phyloP scores from a whole-genome alignment of 2,113 vertebrate genomes.

The Dromaius novaehollandiae region DNA sequence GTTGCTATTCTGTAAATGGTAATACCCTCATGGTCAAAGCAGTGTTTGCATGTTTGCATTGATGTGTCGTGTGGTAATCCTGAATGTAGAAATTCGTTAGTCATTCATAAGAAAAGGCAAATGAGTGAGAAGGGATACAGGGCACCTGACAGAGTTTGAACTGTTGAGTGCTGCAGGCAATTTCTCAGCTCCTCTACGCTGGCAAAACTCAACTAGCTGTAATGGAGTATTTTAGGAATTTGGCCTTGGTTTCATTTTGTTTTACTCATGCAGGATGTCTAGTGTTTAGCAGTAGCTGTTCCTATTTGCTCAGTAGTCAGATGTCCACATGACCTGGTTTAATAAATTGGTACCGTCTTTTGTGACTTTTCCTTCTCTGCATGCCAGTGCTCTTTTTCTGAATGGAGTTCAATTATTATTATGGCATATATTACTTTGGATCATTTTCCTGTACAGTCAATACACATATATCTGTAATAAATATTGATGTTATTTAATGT shows the following conservation, averaged over 20 bases:
- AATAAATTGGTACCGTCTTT: constrained; percentile 44
- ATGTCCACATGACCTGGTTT: constrained; percentile 11
- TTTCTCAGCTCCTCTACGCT: background rate
- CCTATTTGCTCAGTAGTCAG: constrained; percentile 19
- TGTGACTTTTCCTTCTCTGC: constrained; percentile 42
- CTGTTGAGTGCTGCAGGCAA: background rate
- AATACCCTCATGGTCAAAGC: background rate
- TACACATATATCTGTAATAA: constrained; percentile 71
- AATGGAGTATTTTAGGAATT: background rate
- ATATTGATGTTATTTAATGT: constrained; percentile 66
- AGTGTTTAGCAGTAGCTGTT: background rate
- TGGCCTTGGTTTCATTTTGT: background rate
- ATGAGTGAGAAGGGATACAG: background rate
- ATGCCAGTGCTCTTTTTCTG: constrained; percentile 15
- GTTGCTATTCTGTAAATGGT: background rate
- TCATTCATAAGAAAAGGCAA: background rate
- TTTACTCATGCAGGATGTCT: background rate
- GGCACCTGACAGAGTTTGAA: background rate
- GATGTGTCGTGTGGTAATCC: background rate
- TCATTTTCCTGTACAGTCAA: constrained; percentile 72
- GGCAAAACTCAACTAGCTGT: background rate
- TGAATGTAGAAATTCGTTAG: background rate
- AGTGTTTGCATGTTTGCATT: background rate
- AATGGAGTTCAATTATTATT: constrained; percentile 70
- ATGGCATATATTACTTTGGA: constrained; percentile 60